A percentile compares a stretch with the other conserved stretches of the same genome.
phyloP scores from a whole-genome alignment of 1,140 invertebrate species.

The Drosophila nebulosa region DNA sequence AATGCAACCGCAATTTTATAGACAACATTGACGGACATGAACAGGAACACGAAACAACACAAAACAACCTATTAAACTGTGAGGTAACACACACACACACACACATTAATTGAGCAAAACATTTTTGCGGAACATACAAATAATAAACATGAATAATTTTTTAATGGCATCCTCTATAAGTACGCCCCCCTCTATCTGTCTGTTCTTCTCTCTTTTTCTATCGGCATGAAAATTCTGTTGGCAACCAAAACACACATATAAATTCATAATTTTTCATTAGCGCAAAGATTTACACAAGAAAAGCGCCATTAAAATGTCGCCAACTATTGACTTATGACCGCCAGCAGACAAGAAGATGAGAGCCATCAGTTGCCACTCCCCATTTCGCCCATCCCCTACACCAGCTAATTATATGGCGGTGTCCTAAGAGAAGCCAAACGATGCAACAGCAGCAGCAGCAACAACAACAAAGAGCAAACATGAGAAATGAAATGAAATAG shows the following conservation, averaged over 20 bases:
- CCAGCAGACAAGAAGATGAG: constrained; percentile 19
- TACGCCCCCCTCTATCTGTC: neutral
- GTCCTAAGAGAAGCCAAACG: constrained; percentile 10
- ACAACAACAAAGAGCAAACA: constrained; percentile 30
- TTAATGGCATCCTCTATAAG: neutral
- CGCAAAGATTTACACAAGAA: constrained; percentile 39
- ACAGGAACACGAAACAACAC: neutral
- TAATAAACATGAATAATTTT: neutral
- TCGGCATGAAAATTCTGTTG: neutral
- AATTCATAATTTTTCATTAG: constrained; percentile 75
- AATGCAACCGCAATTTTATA: constrained; percentile 19
- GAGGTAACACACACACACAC: too few relatives aligned
- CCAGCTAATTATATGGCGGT: constrained; percentile 50
- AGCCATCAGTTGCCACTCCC: neutral
- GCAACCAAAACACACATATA: constrained; percentile 18
- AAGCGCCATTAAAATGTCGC: constrained; percentile 66
- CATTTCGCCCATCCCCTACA: neutral
- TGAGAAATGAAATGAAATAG: constrained; percentile 59
- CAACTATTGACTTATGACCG: constrained; percentile 74
- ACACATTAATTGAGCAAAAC: neutral
- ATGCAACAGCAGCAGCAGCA: constrained; percentile 12
- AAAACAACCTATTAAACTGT: neutral
- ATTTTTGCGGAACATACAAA: neutral
- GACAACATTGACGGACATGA: constrained; percentile 8
- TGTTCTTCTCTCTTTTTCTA: too few relatives aligned